Conservation (phyloP, 2,888 invertebrate genomes). For the Cactoblastis cactorum region DNA sequence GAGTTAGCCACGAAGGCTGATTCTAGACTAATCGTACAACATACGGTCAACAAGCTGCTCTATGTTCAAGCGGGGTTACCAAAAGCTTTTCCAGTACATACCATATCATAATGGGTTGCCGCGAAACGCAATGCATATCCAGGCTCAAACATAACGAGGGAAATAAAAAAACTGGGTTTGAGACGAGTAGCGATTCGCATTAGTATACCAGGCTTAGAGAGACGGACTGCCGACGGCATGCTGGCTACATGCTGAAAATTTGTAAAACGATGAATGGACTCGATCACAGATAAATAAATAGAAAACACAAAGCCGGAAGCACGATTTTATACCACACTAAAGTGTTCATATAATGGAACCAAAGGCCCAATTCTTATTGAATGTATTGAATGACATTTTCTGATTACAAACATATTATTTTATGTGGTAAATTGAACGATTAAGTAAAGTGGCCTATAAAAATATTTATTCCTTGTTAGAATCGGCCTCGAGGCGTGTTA, state of each 20-base stretch:
- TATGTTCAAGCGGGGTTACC: conserved; percentile 13
- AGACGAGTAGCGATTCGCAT: conserved; percentile 19
- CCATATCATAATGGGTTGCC: conserved; percentile 37
- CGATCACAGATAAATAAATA: background rate
- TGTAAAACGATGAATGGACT: conserved; percentile 10
- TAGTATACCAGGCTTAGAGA: conserved; percentile 8
- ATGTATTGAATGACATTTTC: too few species aligned
- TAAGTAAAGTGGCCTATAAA: background rate
- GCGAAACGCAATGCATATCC: conserved; percentile 51
- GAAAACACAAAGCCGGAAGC: background rate
- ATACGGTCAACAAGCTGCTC: conserved; percentile 5
- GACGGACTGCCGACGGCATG: conserved; percentile 7
- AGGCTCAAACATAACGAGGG: conserved; percentile 53
- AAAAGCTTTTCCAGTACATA: conserved; percentile 41
- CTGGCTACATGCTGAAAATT: conserved; percentile 15
- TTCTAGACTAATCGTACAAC: conserved; percentile 2
- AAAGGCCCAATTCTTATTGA: too few species aligned
- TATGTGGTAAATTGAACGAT: too few species aligned
- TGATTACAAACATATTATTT: too few species aligned
- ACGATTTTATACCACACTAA: background rate
- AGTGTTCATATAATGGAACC: too few species aligned
- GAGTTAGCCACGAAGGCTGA: background rate
- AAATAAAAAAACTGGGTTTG: conserved; percentile 34
- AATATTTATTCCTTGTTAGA: background rate
- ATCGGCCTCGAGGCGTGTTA: background rate